Base-by-base conservation (phyloP, 1,140 invertebrate species). In the Drosophila burlai region DNA sequence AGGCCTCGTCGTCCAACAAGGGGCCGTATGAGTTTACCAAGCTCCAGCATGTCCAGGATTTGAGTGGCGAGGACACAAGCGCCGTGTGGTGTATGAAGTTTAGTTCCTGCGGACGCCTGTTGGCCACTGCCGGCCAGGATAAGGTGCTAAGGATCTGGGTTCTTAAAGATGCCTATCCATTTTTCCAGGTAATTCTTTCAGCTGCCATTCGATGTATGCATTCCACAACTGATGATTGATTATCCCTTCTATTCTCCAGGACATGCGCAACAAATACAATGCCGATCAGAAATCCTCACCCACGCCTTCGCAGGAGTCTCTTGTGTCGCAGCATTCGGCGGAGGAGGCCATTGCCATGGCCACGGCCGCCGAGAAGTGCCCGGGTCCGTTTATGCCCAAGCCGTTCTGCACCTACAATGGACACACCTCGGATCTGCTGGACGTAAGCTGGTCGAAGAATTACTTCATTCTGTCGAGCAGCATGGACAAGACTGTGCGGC, bases 71-170 rank as follows among this genome's bases (percentile, higher is more conserved):
- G 81, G 98, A 99, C 92, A 95, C 95, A 8, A 97, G 98, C 36
- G 97, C 99, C 5, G 97, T 99, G 79, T 99, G 99, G 99, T 99
- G 98, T 76, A 99, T 99, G 97, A 99, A 99, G 94, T 99, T 99
- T 93, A 99, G 98, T 50, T 96, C 96, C 29, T 99, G 98, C 94
- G 98, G 98, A 1, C 94, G 98, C 52, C 93, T 99, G 45, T 93
- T 99, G 64, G 98, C 98, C 7, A 99, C 98, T 4, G 98, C 98
- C 49, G 99, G 99, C 0, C 98, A 99, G 94, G 99, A 99, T 94
- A 96, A 96, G 72, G 95, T 99, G 50, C 93, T 99, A 46, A 94
- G 98, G 59, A 97, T 99, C 66, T 99, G 98, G 98, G 97, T 99
- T 50, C 94, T 99, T 0, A 95, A 97, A 73, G 97, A 97, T 92